Conservation (phyloP, 2,113 vertebrate species). For the Rhodinocichla rosea region DNA sequence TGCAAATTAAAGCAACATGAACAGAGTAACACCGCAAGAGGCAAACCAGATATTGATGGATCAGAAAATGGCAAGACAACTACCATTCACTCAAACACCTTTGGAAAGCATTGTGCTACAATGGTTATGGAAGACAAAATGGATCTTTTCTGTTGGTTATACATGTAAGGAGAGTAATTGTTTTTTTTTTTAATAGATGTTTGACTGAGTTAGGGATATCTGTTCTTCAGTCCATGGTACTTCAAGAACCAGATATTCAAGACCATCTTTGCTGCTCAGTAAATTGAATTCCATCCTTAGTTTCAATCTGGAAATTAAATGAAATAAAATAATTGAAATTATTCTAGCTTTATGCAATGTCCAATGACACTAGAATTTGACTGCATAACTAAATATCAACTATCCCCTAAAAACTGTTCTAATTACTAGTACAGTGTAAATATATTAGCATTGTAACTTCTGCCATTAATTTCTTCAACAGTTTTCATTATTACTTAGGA, state of each 20-base stretch:
- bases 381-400: neutral
- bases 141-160: neutral
- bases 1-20: neutral
- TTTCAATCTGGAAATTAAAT: neutral
- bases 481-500: neutral
- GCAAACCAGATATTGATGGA: neutral
- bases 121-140: neutral
- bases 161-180: neutral
- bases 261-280: neutral
- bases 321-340: neutral
- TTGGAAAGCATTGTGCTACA: neutral
- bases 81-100: neutral
- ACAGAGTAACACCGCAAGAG: neutral
- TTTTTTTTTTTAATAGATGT: rapidly evolving
- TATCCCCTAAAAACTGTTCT: neutral
- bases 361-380: neutral
- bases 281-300: neutral
- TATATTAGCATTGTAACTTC: neutral
- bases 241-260: neutral
- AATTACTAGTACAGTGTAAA: neutral
- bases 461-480: neutral
- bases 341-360: neutral
- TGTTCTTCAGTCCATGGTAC: neutral
- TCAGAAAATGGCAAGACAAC: neutral
- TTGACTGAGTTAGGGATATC: neutral